Conservation (phyloP, 2,888 invertebrate genomes). For the Folsomia candida region DNA sequence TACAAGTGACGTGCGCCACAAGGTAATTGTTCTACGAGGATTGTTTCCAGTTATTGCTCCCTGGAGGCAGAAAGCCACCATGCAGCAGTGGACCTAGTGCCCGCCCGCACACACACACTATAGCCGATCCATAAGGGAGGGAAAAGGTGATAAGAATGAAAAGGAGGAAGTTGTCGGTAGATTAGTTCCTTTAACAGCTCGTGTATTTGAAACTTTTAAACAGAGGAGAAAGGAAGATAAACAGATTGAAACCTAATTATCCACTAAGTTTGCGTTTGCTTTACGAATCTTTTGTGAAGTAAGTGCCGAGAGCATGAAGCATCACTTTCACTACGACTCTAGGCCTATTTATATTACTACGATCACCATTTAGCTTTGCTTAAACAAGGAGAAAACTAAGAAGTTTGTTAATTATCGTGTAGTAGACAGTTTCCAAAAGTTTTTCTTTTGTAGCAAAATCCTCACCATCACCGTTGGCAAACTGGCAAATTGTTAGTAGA, state of each 20-base stretch:
- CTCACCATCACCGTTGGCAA: no score
- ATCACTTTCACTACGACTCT: no score
- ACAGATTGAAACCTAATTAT: constrained; percentile 24
- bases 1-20: background rate
- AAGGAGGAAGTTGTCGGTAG: constrained; percentile 3
- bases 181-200: constrained; percentile 19
- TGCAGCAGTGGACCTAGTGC: background rate
- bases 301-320: constrained; percentile 1
- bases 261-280: constrained; percentile 16
- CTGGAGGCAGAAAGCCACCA: background rate
- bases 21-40: background rate
- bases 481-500: no score
- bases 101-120: no score
- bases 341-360: no score
- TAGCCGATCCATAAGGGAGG: constrained; percentile 2
- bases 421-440: background rate
- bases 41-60: background rate
- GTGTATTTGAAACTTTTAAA: constrained; percentile 3
- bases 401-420: constrained; percentile 19
- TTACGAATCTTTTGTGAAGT: constrained; percentile 15
- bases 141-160: constrained; percentile 19
- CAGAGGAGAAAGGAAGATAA: constrained; percentile 15
- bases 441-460: background rate
- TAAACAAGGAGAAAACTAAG: constrained; percentile 1
- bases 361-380: background rate